Evolutionary conservation across 2,797 vertebrate species (phyloP).

Genomic region (Xenentodon cancila): DNA sequence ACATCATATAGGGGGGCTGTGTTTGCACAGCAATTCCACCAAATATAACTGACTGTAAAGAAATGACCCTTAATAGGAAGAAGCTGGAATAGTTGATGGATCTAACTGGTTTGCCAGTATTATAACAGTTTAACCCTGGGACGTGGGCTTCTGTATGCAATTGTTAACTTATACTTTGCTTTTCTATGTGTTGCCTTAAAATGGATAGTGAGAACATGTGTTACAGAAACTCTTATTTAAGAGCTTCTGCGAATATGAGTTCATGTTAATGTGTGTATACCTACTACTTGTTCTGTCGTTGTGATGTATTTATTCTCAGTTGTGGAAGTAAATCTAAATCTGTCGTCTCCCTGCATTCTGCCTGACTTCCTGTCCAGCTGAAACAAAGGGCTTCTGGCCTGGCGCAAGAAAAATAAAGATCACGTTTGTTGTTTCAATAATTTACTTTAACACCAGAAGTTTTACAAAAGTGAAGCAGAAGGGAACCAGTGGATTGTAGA

Average conservation of each 20-base stretch:
- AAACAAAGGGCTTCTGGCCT: constrained; percentile 54
- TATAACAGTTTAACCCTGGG: constrained; percentile 32
- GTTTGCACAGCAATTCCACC: too few relatives aligned
- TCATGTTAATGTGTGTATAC: constrained; percentile 44
- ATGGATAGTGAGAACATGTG: constrained; percentile 17
- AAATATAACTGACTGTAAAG: too few relatives aligned
- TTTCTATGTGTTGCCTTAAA: constrained; percentile 66
- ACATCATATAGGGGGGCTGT: too few relatives aligned
- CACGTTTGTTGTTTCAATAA: too few relatives aligned
- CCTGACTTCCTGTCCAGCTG: constrained; percentile 48
- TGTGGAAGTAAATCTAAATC: not conserved
- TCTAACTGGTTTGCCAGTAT: constrained; percentile 23
- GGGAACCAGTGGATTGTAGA: too few relatives aligned
- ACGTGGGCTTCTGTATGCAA: constrained; percentile 56
- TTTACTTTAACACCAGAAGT: too few relatives aligned
- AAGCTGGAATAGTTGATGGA: too few relatives aligned
- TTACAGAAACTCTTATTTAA: constrained; percentile 67
- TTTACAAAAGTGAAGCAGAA: too few relatives aligned
- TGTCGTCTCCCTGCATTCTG: constrained; percentile 34
- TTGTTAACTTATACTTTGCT: constrained; percentile 70
- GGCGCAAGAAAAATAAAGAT: constrained; percentile 7
- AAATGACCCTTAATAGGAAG: too few relatives aligned
- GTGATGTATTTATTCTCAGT: constrained; percentile 13
- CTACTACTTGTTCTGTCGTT: constrained; percentile 38
- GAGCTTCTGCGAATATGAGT: constrained; percentile 43